A percentile compares a stretch with the other conserved stretches of the same genome.
phyloP scores from a whole-genome alignment of 1,140 invertebrate species.

The Asobara japonica region DNA sequence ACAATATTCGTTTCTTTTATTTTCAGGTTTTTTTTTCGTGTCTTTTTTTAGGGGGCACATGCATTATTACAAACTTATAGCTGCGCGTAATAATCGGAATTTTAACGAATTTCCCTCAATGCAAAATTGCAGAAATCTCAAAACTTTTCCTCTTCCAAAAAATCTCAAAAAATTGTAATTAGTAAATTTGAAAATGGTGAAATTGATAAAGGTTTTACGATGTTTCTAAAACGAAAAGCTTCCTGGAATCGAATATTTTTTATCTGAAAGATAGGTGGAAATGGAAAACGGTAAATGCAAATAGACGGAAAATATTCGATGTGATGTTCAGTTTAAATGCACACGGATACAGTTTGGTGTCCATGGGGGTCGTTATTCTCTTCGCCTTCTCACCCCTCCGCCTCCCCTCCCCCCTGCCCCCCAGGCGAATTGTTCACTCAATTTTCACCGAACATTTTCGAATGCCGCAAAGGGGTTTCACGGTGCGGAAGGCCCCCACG shows the following conservation, averaged over 20 bases:
- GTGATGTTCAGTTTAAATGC: not conserved
- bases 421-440: slow-evolving; percentile 57
- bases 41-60: not conserved
- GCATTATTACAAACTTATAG: no score
- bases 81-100: no score
- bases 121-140: no score
- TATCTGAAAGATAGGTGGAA: not conserved
- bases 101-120: no score
- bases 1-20: slow-evolving; percentile 16
- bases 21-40: slow-evolving; percentile 30
- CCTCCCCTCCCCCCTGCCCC: no score
- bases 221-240: not conserved
- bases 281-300: slow-evolving; percentile 11
- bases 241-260: not conserved
- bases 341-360: slow-evolving; percentile 3
- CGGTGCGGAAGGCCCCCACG: not conserved
- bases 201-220: no score
- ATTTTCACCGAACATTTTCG: slow-evolving; percentile 57
- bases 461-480: slow-evolving; percentile 40
- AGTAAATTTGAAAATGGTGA: no score
- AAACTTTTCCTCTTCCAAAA: no score
- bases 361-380: slow-evolving; percentile 42
- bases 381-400: no score
- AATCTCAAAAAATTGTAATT: no score
- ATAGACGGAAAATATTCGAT: slow-evolving; percentile 3